Base-by-base conservation (phyloP, 1,140 invertebrate species). In the Neodiprion lecontei region DNA sequence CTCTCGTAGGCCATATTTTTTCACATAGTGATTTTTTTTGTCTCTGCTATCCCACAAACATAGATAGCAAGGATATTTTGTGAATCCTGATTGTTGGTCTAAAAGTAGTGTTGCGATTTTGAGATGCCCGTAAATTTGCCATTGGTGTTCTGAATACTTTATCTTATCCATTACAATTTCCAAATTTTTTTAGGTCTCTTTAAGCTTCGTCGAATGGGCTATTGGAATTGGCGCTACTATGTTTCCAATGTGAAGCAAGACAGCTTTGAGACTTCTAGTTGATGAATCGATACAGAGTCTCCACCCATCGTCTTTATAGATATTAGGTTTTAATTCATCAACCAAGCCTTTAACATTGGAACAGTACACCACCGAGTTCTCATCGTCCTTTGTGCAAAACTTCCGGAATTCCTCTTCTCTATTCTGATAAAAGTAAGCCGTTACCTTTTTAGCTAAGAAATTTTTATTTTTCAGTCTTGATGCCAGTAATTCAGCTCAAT, bases 391-490 rank as follows among this genome's bases (percentile, higher is more conserved):
- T 65, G 68, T 74, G 48, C 48, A 74, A 72, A 70, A 72, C 65
- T 71, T 21, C 40, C 61, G 74, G 61, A 75, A 72, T 53, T 71
- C 49, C 12, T 72, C 40, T 48, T 75, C 74, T 49, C 74, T 48
- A 48, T 71, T 69, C 21, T 65, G 66, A 72, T 77, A 78, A 76
- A 74, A 73, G 49, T 2, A 72, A 70, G 73, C n/a, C 67, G 77
- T 17, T 77, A 21, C 67, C 71, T 21, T 49, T 67, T 71, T 17
- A 70, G 72, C 72, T 70, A 77, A 72, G 21, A 70, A 77, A 74
- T 78, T 76, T 75, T 78, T 78, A 5, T 72, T 66, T 75, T 77
- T 75, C 48, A 75, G 69, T 50, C 73, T 75, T 74, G 72, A 75
- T 48, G 67, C 73, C 48, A 79, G 70, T 47, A 71, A 72, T 69